phyloP scores from a whole-genome alignment of 2,797 vertebrate species.

The Cyclopterus lumpus region DNA sequence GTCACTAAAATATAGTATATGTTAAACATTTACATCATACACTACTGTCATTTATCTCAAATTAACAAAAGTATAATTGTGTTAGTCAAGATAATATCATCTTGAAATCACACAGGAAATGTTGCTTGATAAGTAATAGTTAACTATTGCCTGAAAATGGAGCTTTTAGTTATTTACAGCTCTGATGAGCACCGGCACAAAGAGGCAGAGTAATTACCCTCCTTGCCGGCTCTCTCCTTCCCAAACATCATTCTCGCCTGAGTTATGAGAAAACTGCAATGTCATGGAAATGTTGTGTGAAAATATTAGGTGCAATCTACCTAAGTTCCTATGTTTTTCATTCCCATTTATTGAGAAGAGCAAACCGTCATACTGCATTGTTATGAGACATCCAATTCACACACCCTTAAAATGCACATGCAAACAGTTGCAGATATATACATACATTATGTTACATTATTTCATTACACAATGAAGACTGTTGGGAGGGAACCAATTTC shows the following conservation, averaged over 20 bases:
- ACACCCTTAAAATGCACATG: not conserved
- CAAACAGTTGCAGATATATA: conserved; percentile 20
- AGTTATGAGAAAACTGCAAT: conserved; percentile 31
- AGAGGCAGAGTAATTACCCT: conserved; percentile 29
- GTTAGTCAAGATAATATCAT: not conserved
- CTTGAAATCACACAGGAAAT: not conserved
- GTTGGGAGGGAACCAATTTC: conserved; percentile 49
- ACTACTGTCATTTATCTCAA: not conserved
- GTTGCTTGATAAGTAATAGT: not conserved
- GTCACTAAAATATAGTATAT: not conserved
- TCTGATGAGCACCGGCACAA: conserved; percentile 14
- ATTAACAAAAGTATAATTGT: not conserved
- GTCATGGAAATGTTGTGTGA: conserved; percentile 24
- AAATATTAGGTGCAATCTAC: conserved; percentile 17
- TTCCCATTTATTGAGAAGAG: conserved; percentile 31
- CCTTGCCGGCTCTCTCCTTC: not conserved
- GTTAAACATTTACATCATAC: not conserved
- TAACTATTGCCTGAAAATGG: not conserved
- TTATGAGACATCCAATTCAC: conserved; percentile 20
- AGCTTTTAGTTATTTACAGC: not conserved
- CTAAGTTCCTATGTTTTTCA: conserved; percentile 8
- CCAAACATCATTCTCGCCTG: conserved; percentile 3
- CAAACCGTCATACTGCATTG: conserved; percentile 21
- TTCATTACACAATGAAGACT: conserved; percentile 54
- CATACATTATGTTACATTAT: conserved; percentile 41